Base-by-base conservation (phyloP, 2,888 invertebrate species). In the Theristus sp. region DNA sequence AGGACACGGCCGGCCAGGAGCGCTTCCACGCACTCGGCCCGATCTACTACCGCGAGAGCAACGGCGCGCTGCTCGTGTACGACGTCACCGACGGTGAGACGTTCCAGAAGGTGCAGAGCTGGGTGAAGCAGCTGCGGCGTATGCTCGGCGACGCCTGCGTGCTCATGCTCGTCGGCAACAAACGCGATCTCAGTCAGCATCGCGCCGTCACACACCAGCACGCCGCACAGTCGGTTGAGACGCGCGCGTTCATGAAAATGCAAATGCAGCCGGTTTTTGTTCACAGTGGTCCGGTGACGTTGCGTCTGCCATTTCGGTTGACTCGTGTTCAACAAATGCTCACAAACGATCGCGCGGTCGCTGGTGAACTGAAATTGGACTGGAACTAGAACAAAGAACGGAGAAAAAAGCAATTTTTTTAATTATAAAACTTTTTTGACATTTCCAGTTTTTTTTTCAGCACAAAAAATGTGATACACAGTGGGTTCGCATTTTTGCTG, bases 21-120 rank as follows among this genome's bases (percentile, higher is more conserved):
- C 84, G 85, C 68, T 89, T 88, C 71, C 98, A 98, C 78, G 94
- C 96, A 0, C 77, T 96, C 58, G 96, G 96, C 1, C 96, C 96
- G 17, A 93, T 96, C 68, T 98, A 98, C 76, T 98, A 98, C 75
- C 80, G 96, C 65, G 89, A 89, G 74, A 93, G 94, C 29, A 89
- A 96, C 78, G 96, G 96, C 66, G 98, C 96, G 60, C 84, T 98
- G 69, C 81, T 98, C 66, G 93, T 98, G 1, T 96, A 94, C 76
- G 96, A 98, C 75, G 90, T 98, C 64, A 94, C 96, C 24, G 93
- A 96, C 79, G 85, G 88, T 76, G 87, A 90, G 73, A 91, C 93
- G 0, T 94, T 96, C 77, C 84, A 84, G 73, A 93, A 90, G 81
- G 88, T 94, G 0, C 91, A 94, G 78, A 89, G 85, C 74, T 98